Conservation (phyloP, 2,113 vertebrate genomes). For the Halcyon malimbica region DNA sequence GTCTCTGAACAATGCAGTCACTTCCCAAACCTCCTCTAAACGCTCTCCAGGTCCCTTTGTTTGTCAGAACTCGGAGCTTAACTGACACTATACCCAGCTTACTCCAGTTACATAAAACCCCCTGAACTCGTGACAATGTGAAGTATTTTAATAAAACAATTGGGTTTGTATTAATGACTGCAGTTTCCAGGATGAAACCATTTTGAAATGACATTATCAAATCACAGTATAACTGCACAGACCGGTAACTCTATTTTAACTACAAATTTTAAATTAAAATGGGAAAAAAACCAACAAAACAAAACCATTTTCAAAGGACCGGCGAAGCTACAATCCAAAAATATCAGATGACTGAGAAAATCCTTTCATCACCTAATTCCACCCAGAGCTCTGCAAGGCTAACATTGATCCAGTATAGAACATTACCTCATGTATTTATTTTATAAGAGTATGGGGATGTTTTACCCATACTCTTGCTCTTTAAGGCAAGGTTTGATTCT, state of each 20-base stretch:
- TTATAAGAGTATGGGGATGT: not conserved
- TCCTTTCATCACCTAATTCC: not conserved
- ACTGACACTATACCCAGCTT: not conserved
- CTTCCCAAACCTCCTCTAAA: not conserved
- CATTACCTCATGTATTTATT: not conserved
- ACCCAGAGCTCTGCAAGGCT: not conserved
- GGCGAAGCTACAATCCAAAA: not conserved
- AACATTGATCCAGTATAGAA: not conserved
- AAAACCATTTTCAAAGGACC: not conserved
- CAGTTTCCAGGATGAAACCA: not conserved
- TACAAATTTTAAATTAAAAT: not conserved
- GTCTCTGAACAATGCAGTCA: not conserved
- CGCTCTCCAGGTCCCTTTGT: not conserved
- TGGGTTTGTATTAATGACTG: not conserved
- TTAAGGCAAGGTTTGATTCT: not conserved
- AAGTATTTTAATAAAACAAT: not conserved
- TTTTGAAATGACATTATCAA: not conserved
- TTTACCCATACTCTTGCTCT: not conserved
- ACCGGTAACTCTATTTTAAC: not conserved
- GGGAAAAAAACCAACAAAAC: not conserved
- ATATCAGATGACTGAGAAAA: slow-evolving; percentile 39
- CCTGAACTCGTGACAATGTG: not conserved
- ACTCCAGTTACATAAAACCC: not conserved
- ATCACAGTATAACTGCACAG: not conserved
- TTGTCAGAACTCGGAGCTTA: slow-evolving; percentile 17